Base-by-base conservation (phyloP, 1,140 invertebrate genomes). In the Drosophila auraria region DNA sequence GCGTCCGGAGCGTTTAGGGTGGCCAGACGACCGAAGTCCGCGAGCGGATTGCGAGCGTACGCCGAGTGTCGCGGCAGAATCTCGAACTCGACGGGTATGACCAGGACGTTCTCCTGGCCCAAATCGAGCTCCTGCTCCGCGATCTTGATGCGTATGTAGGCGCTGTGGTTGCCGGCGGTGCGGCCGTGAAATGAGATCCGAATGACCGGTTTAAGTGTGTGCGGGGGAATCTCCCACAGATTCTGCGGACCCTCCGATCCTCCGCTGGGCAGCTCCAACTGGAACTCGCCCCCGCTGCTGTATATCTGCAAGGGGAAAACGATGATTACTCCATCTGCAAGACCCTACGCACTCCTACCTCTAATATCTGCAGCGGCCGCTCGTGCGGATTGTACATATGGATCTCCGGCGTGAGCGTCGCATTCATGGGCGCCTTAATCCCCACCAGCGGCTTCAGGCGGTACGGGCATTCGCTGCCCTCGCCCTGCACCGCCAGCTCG, bases 351-450 rank as follows among this genome's bases (percentile, higher is more conserved):
- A 56, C 54, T 53, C 3, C 8, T 45, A 93, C 70, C 87, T 93
- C 84, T 2, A 87, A 70, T 94, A 98, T 97, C 95, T 99, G 97
- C 91, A 99, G 94, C 63, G 96, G 94, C 80, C 96, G 94, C 82
- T 95, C 95, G 93, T 98, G 97, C 83, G 98, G 98, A 95, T 99
- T 99, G 94, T 99, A 96, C 94, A 99, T 96, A 81, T 97, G 95
- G 87, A 99, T 98, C 82, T 98, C 93, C 61, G 98, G 97, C 80
- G 97, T 96, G 93, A 98, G 97, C 75, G 96, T 97, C 70, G 97
- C 97, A 94, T 99, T 99, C 80, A 98, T 94, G 62, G 98, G 98
- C 93, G 99, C 95, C 93, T 96, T 96, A 50, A 98, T 96, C 59
- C 97, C 97, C 59, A 99, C 95, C 87, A 99, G 95, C 54, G 98